phyloP scores from a whole-genome alignment of 1,140 invertebrate genomes.

The Samia ricini region DNA sequence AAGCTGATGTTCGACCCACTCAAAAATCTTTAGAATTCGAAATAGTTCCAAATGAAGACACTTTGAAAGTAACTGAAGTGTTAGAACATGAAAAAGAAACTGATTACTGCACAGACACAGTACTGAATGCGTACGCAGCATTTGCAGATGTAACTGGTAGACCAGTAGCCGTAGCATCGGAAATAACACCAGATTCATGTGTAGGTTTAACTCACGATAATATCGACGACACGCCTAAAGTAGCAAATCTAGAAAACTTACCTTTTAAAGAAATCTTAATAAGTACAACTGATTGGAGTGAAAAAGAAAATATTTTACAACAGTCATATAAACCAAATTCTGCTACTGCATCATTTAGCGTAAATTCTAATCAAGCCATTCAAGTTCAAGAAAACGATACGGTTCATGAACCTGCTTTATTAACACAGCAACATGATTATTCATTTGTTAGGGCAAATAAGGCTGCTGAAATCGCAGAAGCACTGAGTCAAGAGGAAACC shows the following conservation, averaged over 20 bases:
- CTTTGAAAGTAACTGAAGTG: constrained; percentile 47
- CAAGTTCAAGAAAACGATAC: constrained; percentile 44
- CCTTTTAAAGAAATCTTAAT: constrained; percentile 49
- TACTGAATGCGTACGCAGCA: constrained; percentile 32
- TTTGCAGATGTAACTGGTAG: constrained; percentile 34
- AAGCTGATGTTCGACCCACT: constrained; percentile 31
- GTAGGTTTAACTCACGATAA: constrained; percentile 33
- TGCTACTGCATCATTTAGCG: constrained; percentile 32
- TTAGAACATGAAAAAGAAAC: constrained; percentile 56
- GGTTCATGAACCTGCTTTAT: constrained; percentile 31
- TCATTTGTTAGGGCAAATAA: constrained; percentile 26
- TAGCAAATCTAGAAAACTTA: constrained; percentile 47
- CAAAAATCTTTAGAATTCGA: constrained; percentile 35
- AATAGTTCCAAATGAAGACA: constrained; percentile 40
- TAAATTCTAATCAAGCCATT: constrained; percentile 46
- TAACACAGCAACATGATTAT: constrained; percentile 22
- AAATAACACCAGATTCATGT: constrained; percentile 43
- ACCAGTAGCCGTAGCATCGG: constrained; percentile 50
- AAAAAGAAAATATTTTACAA: constrained; percentile 49
- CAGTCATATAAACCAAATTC: constrained; percentile 20
- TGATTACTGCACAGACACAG: constrained; percentile 26
- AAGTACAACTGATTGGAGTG: constrained; percentile 46
- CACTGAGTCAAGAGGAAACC: constrained; percentile 54
- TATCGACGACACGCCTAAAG: constrained; percentile 21
- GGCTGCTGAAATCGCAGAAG: constrained; percentile 36